Base-by-base conservation (phyloP, 2,888 invertebrate species). In the Synergus japonicus region DNA sequence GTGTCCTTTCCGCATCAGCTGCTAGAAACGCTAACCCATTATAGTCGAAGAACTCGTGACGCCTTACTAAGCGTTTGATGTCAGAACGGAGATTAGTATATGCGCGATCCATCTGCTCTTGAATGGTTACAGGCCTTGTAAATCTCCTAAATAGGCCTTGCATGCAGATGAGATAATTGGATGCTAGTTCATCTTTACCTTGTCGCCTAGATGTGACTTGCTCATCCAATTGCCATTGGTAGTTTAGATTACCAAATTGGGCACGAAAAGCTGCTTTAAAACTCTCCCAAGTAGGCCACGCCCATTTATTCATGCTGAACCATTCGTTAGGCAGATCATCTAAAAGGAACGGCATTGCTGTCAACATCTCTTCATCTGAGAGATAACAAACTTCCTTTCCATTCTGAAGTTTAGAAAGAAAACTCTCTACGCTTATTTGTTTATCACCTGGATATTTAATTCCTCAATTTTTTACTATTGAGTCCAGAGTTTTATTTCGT, bases 61-160 rank as follows among this genome's bases (percentile, higher is more conserved):
- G 22, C 18, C 69, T 22, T 43, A 81, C n/a, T 7, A 54, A 29
- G 0, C 54, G 2, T 15, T 66, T 67, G 49, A 79, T 54, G 15
- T 79, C 76, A 1, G 79, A 79, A 1, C 65, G 37, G 37, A 79
- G 66, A 58, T 81, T 81, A 58, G 76, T 69, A 44, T 63, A 81
- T 0, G 76, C n/a, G 13, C 77, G 9, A 58, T 81, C 79, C 0
- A 81, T 60, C 65, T 77, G 79, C n/a, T 79, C 78, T 3, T 12
- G 0, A 9, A 76, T 54, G 4, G 77, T 46, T 5, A 8, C 5
- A 0, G 77, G 54, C 5, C 65, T 15, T 13, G 79, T 29, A 4
- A 79, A 77, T 58, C 67, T 78, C 0, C 10, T 2, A n/a, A 66
- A 81, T 13, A 79, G 37, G 0, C 54, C 76, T n/a, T 76, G 76